Evolutionary conservation across 2,888 invertebrate species (phyloP), one percentile per base, ranked within the genome.

Genomic region (Gastracanthus pulcherrimus): DNA sequence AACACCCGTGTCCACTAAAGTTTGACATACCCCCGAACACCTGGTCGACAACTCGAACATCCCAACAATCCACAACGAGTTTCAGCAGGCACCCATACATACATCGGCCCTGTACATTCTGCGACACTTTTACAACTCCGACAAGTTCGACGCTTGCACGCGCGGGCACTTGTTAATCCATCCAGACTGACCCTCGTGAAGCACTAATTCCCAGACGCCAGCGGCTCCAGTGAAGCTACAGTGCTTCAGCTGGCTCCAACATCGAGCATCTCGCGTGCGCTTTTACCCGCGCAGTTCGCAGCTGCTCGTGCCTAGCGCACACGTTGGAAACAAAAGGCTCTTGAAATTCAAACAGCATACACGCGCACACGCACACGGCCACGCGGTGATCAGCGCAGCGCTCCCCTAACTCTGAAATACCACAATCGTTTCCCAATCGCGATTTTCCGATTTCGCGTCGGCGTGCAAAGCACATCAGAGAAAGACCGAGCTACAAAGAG

Each of bases 391-490:
- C n/a, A n/a, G n/a, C n/a, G n/a, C n/a, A n/a, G n/a, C n/a, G n/a
- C n/a, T n/a, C n/a, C n/a, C n/a, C n/a, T n/a, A n/a, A n/a, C 23
- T 16, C 5, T 19, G 16, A 62, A 76, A 67, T 19, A 48, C 48
- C 74, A 23, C 70, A 76, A 80, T 82, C 80, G 81, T 45, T 74
- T 36, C 29, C 45, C 67, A 60, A 81, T 84, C 80, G 76, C 82
- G 80, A 84, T 85, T 85, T 82, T 80, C 66, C 81, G 77, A 82
- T 83, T 82, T 82, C 81, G 66, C 80, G 76, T 51, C 75, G 71
- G 58, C 76, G 38, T 45, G 55, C 71, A 66, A 2, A 67, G 26
- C 9, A 23, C 11, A n/a, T n/a, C n/a, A n/a, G n/a, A n/a, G n/a
- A 19, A 13, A 41, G 45, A 23, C n/a, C 69, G 51, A 55, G 29